Conservation (phyloP, 2,888 invertebrate genomes). For the Brachyptera putata region DNA sequence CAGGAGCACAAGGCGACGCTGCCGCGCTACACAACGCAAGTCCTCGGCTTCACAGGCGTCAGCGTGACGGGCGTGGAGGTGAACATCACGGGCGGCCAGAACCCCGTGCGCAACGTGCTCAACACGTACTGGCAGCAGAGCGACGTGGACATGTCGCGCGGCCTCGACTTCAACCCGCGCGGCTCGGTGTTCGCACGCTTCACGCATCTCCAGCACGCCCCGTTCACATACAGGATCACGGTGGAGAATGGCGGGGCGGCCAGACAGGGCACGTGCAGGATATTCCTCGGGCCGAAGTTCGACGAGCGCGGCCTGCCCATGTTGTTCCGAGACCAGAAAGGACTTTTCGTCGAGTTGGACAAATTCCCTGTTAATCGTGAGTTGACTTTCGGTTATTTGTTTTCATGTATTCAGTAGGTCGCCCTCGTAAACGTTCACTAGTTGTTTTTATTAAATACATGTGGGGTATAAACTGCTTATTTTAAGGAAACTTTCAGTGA, state of each 20-base stretch:
- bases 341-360: constrained; percentile 40
- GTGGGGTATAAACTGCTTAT: too few species aligned
- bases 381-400: constrained; percentile 20
- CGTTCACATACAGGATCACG: constrained; percentile 56
- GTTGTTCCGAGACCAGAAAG: constrained; percentile 37
- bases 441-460: too few species aligned
- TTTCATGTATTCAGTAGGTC: too few species aligned
- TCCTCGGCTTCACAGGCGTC: constrained; percentile 63
- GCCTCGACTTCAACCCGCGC: constrained; percentile 76
- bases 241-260: constrained; percentile 45
- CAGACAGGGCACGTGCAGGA: constrained; percentile 33
- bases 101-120: constrained; percentile 48
- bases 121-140: constrained; percentile 77
- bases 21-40: constrained; percentile 55
- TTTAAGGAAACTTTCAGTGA: too few species aligned
- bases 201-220: constrained; percentile 72
- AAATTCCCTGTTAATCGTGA: constrained; percentile 37
- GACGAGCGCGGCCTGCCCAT: constrained; percentile 37
- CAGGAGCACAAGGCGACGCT: constrained; percentile 67
- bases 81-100: constrained; percentile 44
- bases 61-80: constrained; percentile 56
- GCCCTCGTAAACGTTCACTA: too few species aligned
- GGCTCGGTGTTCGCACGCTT: constrained; percentile 69
- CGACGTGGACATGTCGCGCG: constrained; percentile 70
- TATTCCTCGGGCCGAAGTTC: constrained; percentile 39